phyloP scores from a whole-genome alignment of 2,888 invertebrate species.

The Ctena decussata region DNA sequence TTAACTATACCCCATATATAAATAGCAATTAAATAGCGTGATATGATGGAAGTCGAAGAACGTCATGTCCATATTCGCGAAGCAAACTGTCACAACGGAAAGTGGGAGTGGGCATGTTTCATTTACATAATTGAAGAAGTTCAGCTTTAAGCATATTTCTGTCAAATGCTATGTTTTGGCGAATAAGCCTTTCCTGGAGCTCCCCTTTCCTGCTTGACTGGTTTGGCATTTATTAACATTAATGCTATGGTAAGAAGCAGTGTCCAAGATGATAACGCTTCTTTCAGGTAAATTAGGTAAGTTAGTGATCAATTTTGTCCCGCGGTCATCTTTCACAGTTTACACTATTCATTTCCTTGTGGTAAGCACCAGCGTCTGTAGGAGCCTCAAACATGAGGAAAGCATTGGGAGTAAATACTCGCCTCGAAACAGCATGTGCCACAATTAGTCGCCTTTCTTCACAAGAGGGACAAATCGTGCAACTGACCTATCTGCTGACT shows the following conservation, averaged over 20 bases:
- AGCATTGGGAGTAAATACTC: not conserved
- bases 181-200: not conserved
- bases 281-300: constrained; percentile 10
- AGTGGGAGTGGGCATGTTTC: not conserved
- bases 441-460: constrained; percentile 12
- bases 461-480: not conserved
- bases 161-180: not conserved
- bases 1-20: constrained; percentile 20
- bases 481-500: too few relatives aligned
- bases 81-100: not conserved
- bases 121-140: too few relatives aligned
- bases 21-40: constrained; percentile 12
- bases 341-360: constrained; percentile 10
- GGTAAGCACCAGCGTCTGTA: not conserved
- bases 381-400: constrained; percentile 12
- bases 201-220: not conserved
- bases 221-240: constrained; percentile 11
- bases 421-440: constrained; percentile 2
- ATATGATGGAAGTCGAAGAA: constrained; percentile 8
- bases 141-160: too few relatives aligned
- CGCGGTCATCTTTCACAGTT: constrained; percentile 2
- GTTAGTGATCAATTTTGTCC: constrained; percentile 4
- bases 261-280: too few relatives aligned
- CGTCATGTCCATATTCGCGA: not conserved
- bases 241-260: constrained; percentile 24